phyloP scores from a whole-genome alignment of 2,888 invertebrate genomes.

The Latheticus oryzae region DNA sequence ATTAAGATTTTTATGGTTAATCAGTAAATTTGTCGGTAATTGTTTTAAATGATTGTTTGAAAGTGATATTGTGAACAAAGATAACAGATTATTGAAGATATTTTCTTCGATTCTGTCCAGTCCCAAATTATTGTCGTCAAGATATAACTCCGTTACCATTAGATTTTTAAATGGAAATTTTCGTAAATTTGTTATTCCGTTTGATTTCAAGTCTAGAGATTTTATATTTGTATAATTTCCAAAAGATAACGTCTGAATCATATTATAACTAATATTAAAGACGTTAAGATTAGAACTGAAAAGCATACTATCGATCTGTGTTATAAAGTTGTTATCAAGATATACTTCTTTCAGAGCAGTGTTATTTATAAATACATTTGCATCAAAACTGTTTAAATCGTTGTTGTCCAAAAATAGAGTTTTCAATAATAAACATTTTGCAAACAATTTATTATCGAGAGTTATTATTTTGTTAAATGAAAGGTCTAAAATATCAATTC shows the following conservation, averaged over 20 bases:
- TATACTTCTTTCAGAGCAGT: too few species aligned
- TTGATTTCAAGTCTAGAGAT: conserved; percentile 4
- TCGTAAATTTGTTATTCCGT: not conserved
- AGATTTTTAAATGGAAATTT: not conserved
- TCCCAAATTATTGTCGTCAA: conserved; percentile 4
- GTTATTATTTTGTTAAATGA: conserved; percentile 7
- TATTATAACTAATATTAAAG: conserved; percentile 12
- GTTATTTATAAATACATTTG: conserved; percentile 1
- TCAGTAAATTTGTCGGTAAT: conserved; percentile 3
- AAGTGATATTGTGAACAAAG: conserved; percentile 3
- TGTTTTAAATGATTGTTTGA: conserved; percentile 1
- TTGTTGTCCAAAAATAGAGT: conserved; percentile 8
- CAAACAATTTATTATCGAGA: conserved; percentile 4
- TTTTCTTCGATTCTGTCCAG: too few species aligned
- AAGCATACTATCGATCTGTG: too few species aligned
- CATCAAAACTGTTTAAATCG: conserved; percentile 5
- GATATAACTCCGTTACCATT: conserved; percentile 4
- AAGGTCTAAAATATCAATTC: conserved; percentile 23
- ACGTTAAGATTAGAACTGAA: conserved; percentile 1
- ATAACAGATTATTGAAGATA: too few species aligned
- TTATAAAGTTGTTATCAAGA: conserved; percentile 17
- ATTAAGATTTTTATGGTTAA: not conserved
- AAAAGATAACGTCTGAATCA: too few species aligned
- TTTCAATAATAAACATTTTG: conserved; percentile 10
- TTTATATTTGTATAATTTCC: not conserved